phyloP scores from a whole-genome alignment of 2,888 invertebrate species.

The Cheiracanthium punctorium region DNA sequence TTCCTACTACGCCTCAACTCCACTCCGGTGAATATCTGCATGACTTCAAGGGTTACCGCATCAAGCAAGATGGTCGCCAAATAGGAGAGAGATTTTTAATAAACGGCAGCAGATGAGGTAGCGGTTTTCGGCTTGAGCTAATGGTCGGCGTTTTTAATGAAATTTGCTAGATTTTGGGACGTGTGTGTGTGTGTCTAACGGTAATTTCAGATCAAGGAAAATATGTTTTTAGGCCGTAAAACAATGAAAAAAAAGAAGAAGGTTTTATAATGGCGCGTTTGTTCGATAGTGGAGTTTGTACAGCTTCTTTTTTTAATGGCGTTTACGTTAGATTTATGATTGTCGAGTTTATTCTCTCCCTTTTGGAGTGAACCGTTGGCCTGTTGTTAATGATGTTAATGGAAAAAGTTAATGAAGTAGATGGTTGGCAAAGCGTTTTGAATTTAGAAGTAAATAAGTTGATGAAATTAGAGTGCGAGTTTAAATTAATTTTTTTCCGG shows the following conservation, averaged over 20 bases:
- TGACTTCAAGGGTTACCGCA: slow-evolving; percentile 1
- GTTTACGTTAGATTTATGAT: no score
- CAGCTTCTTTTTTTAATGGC: no score
- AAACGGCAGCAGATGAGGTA: neutral
- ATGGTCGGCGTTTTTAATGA: slow-evolving; percentile 12
- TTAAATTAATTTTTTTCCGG: no score
- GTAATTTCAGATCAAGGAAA: neutral
- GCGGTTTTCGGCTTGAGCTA: neutral
- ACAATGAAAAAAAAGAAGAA: neutral
- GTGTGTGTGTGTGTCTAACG: no score
- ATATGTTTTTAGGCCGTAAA: neutral
- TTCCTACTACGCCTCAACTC: slow-evolving; percentile 3
- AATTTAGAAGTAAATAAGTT: no score
- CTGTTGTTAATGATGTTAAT: no score
- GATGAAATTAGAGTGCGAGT: no score
- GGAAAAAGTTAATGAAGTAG: no score
- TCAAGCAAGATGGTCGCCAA: neutral
- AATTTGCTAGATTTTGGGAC: slow-evolving; percentile 2
- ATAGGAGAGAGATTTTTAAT: slow-evolving; percentile 9
- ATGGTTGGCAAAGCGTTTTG: no score
- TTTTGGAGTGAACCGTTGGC: no score
- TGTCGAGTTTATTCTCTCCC: no score
- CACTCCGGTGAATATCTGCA: slow-evolving; percentile 15
- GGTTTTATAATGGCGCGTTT: neutral
- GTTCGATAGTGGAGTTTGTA: neutral